Base-by-base conservation (phyloP, 2,888 invertebrate genomes). In the Troilus luridus region DNA sequence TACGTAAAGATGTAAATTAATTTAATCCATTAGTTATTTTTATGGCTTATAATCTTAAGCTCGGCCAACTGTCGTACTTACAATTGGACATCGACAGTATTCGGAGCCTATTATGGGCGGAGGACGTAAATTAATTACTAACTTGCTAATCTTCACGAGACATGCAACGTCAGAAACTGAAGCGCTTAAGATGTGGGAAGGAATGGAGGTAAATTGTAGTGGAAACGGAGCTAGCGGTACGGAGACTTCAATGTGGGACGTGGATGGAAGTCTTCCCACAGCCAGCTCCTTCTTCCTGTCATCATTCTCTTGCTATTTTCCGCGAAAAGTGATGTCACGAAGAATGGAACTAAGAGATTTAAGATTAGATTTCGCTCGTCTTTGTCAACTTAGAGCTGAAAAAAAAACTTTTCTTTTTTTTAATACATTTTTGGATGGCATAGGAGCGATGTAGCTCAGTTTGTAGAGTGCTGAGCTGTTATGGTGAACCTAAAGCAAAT, bases 141-240 rank as follows among this genome's bases (percentile, higher is more conserved):
- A 77, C 7, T 0, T 14, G 41, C 19, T 77, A 77, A 77, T 77
- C 27, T 41, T 17, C 72, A 27, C 17, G 41, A 77, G 41, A 77
- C 72, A 77, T 77, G 72, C 17, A 27, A 27, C 41, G 17, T 8
- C 27, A 77, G 14, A 27, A 64, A 11, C 64, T 64, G 62, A 62
- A 21, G 21, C 62, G 3, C 62, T 62, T n/a, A 27, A 77, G 72
- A 77, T 77, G 72, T 77, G 72, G 72, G 72, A 85, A 85, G 85
- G 21, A 11, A 85, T 5, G 56, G n/a, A 85, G 85, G 9, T n/a
- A 85, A 85, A 85, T 58, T 21, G 64, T 24, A 24, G 59, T 59
- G 88, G 89, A 89, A 64, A 89, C 67, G 89, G 67, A 89, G 89
- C 67, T 89, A 89, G 89, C 89, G 89, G 89, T 27, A 89, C 89